Evolutionary conservation across 2,888 invertebrate species (phyloP), one percentile per base, ranked within the genome.

Genomic region (Melanostoma scalare): DNA sequence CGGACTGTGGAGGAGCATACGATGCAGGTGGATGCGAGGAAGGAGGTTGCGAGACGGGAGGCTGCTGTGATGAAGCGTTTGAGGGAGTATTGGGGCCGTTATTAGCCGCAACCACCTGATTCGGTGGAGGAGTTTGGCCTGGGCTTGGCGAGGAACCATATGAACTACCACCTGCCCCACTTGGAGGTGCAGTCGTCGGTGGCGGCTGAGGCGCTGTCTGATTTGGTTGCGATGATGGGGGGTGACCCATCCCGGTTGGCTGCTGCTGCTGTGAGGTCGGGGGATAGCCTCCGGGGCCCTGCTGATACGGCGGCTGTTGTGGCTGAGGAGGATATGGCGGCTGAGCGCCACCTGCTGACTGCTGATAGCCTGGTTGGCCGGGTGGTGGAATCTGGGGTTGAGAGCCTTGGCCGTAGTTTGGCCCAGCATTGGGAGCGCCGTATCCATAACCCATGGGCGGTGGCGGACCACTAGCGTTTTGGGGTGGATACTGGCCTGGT

Each of bases 61-160:
- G 84, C 31, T 67, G 67, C 30, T 78, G 82, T 69, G 82, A 74
- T 79, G 84, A 79, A 74, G 71, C 84, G 55, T 75, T 84, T 5
- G 84, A 71, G 8, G 79, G 74, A 8, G 84, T 65, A 60, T 79
- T 84, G 31, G 84, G 84, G 53, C 79, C 84, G 90, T 89, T 85
- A 56, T 85, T 78, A 31, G 76, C 65, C 35, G 76, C 61, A 46
- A 58, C 74, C 60, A 74, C 85, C 42, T 86, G 88, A 58, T 88
- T 89, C 3, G 87, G 86, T 20, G 86, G 87, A 38, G 89, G 90
- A 61, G 91, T 89, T 87, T 92, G 92, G 6, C 92, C 92, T 2
- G 92, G 92, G 86, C 92, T 93, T 4, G 93, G 91, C 72, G 93
- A 92, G 76, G 91, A 92, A 76, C 90, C 92, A 80, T 93, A 93